Base-by-base conservation (phyloP, 2,797 vertebrate species). In the Chlorospingus flavigularis region DNA sequence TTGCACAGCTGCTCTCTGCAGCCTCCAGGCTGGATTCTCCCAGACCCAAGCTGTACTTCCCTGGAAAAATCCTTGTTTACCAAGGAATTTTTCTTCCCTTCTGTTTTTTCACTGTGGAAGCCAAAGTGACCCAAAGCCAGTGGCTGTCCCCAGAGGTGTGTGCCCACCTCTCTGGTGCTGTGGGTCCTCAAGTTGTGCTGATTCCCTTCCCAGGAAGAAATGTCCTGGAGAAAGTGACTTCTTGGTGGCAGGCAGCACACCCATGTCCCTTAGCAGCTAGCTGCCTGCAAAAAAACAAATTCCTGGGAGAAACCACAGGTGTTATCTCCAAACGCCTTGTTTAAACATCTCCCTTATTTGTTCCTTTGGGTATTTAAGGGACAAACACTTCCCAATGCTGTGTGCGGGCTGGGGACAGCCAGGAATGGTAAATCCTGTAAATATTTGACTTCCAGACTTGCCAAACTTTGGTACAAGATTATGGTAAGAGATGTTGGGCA, bases 131-230 rank as follows among this genome's bases (percentile, higher is more conserved):
- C 10, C 50, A 7, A 1, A 20, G 23, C 4, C 65, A 37, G 45
- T 2, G 14, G 26, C 8, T 23, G 10, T 78, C 25, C 28, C 68
- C 47, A 71, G 55, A 33, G 47, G 4, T 0, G 3, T 42, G 48
- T 11, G 9, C 13, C 35, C 61, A 30, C 30, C 11, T 66, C 66
- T n/a, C 5, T 3, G 31, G 11, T 45, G 23, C 10, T 39, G 23
- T 6, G 18, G 15, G 17, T 55, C 20, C 68, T 55, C 26, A 31
- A 23, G 17, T 20, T 0, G 0, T 17, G 35, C 31, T 1, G 4
- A 17, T 68, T 68, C 31, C 40, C 67, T 21, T 71, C 18, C 42
- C 5, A 33, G 62, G 66, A 61, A 53, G 12, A 65, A 78, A 71
- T 14, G 23, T 37, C 53, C 66, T 53, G 57, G 24, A 53, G 7